phyloP scores from a whole-genome alignment of 1,140 invertebrate species.

The Asobara japonica region DNA sequence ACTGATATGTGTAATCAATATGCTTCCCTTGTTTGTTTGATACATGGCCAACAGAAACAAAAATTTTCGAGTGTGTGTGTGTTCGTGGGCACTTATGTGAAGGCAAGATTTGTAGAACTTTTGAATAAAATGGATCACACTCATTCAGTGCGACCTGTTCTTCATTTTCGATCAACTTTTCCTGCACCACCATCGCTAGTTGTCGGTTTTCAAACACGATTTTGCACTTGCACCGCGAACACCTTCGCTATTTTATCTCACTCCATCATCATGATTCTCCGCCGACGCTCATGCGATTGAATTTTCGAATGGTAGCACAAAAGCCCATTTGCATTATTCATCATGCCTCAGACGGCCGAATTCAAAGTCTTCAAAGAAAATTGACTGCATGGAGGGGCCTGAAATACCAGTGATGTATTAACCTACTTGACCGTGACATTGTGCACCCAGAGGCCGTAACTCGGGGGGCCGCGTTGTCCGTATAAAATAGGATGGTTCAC shows the following conservation, averaged over 20 bases:
- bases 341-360: background rate
- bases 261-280: background rate
- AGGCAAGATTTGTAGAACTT: too few relatives aligned
- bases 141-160: too few relatives aligned
- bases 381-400: background rate
- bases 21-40: too few relatives aligned
- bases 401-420: background rate
- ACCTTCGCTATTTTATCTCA: background rate
- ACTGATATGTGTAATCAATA: too few relatives aligned
- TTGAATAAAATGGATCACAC: background rate
- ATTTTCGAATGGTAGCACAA: constrained; percentile 1
- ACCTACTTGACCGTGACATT: background rate
- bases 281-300: background rate
- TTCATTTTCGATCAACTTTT: too few relatives aligned
- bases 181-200: background rate
- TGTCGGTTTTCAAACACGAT: constrained; percentile 24
- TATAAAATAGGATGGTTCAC: background rate
- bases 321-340: constrained; percentile 26
- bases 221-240: constrained; percentile 7
- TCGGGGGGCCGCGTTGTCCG: background rate
- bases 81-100: too few relatives aligned
- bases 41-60: too few relatives aligned
- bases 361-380: background rate
- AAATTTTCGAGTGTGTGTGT: too few relatives aligned
- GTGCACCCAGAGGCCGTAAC: background rate